Evolutionary conservation across 2,797 vertebrate genomes (phyloP), one percentile per base, ranked within the genome.

Genomic region (Brachyrhaphis roseni): DNA sequence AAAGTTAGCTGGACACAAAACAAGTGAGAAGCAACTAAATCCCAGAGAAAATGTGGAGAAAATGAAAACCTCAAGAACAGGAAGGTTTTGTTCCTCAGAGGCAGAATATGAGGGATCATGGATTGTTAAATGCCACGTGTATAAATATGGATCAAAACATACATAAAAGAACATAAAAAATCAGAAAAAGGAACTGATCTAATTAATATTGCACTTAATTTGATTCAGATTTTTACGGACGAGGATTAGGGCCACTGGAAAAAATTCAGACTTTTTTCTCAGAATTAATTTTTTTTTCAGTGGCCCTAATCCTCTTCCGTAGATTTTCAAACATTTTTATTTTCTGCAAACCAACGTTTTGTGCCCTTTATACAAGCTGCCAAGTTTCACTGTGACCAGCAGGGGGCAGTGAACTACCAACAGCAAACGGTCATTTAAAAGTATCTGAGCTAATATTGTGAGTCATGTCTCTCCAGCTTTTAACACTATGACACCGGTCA

Each of bases 321-420:
- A 23, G 20, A 23, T 23, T 64, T 64, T 36, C 7, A 36, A 36
- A 64, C 31, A 62, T 15, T 28, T 13, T 34, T 31, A 62, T 34
- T 62, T 34, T 34, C 18, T 34, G 28, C 28, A 13, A 7, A 62
- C 7, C n/a, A 28, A 55, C 59, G 2, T 36, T 64, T 64, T 64
- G 16, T 36, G 31, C 16, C 7, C 7, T 36, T 20, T 64, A 10
- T 20, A 43, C 10, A 12, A 49, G 7, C n/a, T 1, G 20, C 59
- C 26, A 72, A 46, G 47, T 18, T 18, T 64, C 8, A 51, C 53
- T 76, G 47, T 76, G 71, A 73, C 89, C 88, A 90, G 82, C 80
- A 91, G 81, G 70, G 86, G 86, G 87, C 59, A n/a, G 23, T 28
- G 16, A 31, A 53, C 47, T 45, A 15, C 39, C 43, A 13, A 43